phyloP scores from a whole-genome alignment of 2,888 invertebrate species.

The Harpalus rubripes region DNA sequence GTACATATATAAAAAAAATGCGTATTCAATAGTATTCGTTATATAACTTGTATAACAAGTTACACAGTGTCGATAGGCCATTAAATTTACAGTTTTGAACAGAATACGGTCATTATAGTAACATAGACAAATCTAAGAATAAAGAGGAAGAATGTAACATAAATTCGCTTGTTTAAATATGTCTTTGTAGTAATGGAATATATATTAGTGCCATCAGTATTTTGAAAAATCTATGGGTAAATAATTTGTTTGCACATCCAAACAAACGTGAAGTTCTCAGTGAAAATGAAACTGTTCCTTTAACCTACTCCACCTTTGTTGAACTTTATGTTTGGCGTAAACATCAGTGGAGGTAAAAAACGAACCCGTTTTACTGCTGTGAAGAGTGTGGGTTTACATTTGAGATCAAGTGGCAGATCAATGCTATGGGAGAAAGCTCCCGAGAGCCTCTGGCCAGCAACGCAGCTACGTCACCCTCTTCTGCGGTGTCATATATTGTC shows the following conservation, averaged over 20 bases:
- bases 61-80: too few relatives aligned
- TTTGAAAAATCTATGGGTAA: background rate
- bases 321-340: conserved; percentile 42
- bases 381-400: conserved; percentile 48
- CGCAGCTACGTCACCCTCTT: conserved; percentile 38
- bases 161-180: too few relatives aligned
- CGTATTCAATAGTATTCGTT: too few relatives aligned
- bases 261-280: background rate
- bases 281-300: conserved; percentile 18
- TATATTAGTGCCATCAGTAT: background rate
- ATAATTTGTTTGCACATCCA: background rate
- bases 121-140: too few relatives aligned
- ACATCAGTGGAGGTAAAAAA: conserved; percentile 49
- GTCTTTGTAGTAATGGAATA: too few relatives aligned
- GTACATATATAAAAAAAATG: too few relatives aligned
- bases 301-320: conserved; percentile 20
- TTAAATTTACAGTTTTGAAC: too few relatives aligned
- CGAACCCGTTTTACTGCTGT: conserved; percentile 43
- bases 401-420: conserved; percentile 54
- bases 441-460: conserved; percentile 32
- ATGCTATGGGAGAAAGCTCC: conserved; percentile 44
- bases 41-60: too few relatives aligned
- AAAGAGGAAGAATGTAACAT: too few relatives aligned
- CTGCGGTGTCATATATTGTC: conserved; percentile 27
- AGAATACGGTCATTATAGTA: too few relatives aligned